Evolutionary conservation across 1,140 invertebrate genomes (phyloP).

Genomic region (Stegodyphus mimosarum): DNA sequence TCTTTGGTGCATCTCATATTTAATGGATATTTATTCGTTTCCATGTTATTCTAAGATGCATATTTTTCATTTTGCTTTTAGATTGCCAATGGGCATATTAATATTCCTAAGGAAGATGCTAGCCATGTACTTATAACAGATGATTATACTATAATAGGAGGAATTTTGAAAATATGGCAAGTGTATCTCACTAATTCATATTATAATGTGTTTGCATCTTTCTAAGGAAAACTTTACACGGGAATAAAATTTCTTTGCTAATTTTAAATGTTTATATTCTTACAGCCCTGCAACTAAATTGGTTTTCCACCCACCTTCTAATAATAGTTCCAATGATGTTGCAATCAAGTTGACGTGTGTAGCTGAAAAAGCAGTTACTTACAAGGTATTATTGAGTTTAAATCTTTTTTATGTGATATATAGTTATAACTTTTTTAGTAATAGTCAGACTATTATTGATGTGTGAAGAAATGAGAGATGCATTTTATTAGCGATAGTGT

Average conservation of each 20-base stretch:
- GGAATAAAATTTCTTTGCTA: no score
- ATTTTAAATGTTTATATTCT: not conserved
- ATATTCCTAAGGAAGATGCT: not conserved
- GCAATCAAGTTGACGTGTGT: constrained; percentile 26
- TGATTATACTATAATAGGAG: constrained; percentile 50
- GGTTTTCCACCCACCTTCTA: not conserved
- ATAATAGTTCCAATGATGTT: constrained; percentile 25
- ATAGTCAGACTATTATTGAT: no score
- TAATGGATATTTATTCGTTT: no score
- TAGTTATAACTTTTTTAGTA: no score
- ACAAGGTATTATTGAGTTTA: constrained; percentile 15
- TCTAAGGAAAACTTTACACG: no score
- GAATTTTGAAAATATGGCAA: constrained; percentile 47
- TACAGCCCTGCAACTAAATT: constrained; percentile 41
- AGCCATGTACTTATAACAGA: constrained; percentile 49
- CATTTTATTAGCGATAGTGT: no score
- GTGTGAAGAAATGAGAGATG: no score
- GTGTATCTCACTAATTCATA: not conserved
- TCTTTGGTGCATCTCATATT: not conserved
- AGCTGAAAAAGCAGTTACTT: constrained; percentile 42
- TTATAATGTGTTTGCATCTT: no score
- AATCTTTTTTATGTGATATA: not conserved
- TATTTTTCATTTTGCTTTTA: constrained; percentile 2
- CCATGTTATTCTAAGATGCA: not conserved
- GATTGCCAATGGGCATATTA: constrained; percentile 21